Evolutionary conservation across 2,888 invertebrate genomes (phyloP), one percentile per base, ranked within the genome.

Genomic region (Zygothrica quintamaculata): DNA sequence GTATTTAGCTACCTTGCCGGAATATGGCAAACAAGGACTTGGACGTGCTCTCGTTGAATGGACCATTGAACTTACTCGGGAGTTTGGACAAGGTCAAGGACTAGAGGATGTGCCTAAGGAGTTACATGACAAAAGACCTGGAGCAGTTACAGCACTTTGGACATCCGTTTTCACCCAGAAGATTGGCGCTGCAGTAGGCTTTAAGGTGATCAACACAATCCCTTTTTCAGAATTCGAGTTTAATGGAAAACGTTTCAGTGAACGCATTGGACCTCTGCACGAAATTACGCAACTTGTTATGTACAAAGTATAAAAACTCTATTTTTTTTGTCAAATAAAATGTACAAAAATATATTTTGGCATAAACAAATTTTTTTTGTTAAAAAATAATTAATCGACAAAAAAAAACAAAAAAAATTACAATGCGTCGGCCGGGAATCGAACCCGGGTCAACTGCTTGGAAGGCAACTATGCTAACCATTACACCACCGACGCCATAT

Each of bases 1-100:
- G 94, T 95, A 95, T 69, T 76, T 95, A 16, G 93, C 92, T 0
- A 94, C 94, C 0, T 77, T 92, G 2, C 91, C 92, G 0, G 90
- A 92, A 16, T 93, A 93, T 65, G 91, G 93, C 53, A 78, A 90
- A 0, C 91, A 91, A 9, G 92, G 93, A 9, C 91, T 95, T 9
- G 95, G 90, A 0, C 91, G 88, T 7, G 82, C 92, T 9, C 80
- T 95, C 8, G 91, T 92, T 43, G 90, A 92, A 69, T 89, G 91
- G 1, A 93, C 94, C 0, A 89, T 94, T 42, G 92, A 93, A 39
- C 71, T 95, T 0, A 93, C 92, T 0, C 91, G 87, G 53, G 90
- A 90, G 55, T 71, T 93, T 0, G 89, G 88, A 64, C 70, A 90
- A 9, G 93, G 92, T 0, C 91, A 91, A 1, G 92, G 93, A 40